phyloP scores from a whole-genome alignment of 1,140 invertebrate species.

The Calliopsis andreniformis region DNA sequence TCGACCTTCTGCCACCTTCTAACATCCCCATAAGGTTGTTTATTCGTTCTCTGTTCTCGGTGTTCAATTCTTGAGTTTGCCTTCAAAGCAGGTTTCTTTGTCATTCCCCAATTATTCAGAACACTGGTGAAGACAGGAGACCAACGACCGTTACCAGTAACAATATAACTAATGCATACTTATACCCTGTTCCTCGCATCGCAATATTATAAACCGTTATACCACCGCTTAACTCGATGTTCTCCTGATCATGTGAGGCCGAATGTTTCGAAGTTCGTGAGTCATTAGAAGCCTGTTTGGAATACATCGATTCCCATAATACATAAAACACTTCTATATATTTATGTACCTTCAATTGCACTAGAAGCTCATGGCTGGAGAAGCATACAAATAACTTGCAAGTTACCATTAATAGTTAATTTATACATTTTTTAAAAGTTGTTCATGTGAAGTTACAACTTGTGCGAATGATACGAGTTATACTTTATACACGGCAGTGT shows the following conservation, averaged over 20 bases:
- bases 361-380: neutral
- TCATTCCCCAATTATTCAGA: neutral
- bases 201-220: neutral
- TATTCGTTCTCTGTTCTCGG: constrained; percentile 68
- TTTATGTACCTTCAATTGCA: neutral
- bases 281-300: neutral
- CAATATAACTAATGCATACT: constrained; percentile 56
- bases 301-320: constrained; percentile 10
- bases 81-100: neutral
- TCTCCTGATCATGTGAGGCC: constrained; percentile 72
- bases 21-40: constrained; percentile 67
- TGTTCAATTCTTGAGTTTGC: constrained; percentile 40
- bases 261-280: constrained; percentile 40
- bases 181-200: constrained; percentile 54
- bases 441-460: no score
- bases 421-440: no score
- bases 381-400: no score
- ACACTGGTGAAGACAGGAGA: no score
- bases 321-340: no score
- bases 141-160: neutral
- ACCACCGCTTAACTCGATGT: constrained; percentile 31
- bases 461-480: no score
- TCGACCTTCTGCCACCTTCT: constrained; percentile 65
- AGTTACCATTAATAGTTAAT: no score
- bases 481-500: no score